Evolutionary conservation across 2,888 invertebrate species (phyloP), one percentile per base, ranked within the genome.

Genomic region (Coecobrya sp.): DNA sequence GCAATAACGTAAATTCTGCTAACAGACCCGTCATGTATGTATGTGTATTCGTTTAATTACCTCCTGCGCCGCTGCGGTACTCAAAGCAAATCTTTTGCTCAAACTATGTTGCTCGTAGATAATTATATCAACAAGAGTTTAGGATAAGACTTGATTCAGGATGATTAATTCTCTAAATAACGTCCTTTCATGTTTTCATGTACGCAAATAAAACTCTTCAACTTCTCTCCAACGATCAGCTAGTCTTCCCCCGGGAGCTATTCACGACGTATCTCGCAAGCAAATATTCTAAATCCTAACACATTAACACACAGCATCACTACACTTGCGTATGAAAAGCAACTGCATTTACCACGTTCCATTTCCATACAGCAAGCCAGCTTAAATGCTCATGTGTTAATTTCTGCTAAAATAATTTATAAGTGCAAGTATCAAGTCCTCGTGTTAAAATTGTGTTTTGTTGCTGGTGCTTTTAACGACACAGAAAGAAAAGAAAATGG

Each of bases 101-200:
- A 76, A 76, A 76, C 76, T 76, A 36, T 68, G 45, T 49, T 76
- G 11, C 13, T 76, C 22, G 22, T 42, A 70, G 45, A 49, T 76
- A 49, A 49, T 22, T 76, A 11, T 76, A 49, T 30, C 49, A 76
- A 76, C 49, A 49, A 25, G 49, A 76, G 45, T 22, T 49, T 76
- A 45, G 22, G 45, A 49, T 49, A 49, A 22, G 49, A 49, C 76
- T 30, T 45, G 45, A 76, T 49, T 49, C 49, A 73, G 19, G 22
- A 76, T 76, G 76, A 76, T 76, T 76, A 76, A 76, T 76, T 76
- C 49, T 49, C 49, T 22, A 76, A 76, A 76, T 76, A 13, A 22
- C 22, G 10, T 13, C 19, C 76, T 49, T 49, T 76, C 49, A 76
- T 76, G 25, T 76, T 22, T 45, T 49, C 13, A 49, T 49, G 49